Evolutionary conservation across 2,797 vertebrate genomes (phyloP).

Genomic region (Apogon talboti): DNA sequence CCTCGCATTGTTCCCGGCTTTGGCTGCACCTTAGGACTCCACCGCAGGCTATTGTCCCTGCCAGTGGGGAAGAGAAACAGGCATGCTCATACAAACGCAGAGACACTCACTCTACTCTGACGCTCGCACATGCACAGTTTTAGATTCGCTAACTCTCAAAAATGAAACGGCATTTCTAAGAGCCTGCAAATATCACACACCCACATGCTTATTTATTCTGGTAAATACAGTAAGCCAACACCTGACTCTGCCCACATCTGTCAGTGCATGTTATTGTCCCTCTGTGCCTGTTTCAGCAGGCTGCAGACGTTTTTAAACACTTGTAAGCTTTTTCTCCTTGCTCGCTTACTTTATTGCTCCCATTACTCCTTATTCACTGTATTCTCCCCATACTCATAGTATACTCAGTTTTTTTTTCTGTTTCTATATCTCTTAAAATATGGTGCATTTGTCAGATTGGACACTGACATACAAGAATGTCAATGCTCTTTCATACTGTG

Average conservation of each 20-base stretch:
- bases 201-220: background rate
- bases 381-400: too few species aligned
- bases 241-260: conserved; percentile 3
- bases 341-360: too few species aligned
- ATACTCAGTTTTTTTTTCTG: too few species aligned
- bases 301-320: background rate
- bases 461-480: too few species aligned
- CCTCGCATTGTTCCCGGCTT: conserved; percentile 53
- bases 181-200: background rate
- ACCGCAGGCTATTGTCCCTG: conserved; percentile 58
- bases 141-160: background rate
- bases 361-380: too few species aligned
- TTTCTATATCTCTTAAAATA: too few species aligned
- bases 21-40: conserved; percentile 60
- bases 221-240: conserved; percentile 14
- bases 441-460: too few species aligned
- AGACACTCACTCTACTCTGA: conserved; percentile 10
- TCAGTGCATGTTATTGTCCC: background rate
- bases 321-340: too few species aligned
- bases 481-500: too few species aligned
- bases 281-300: conserved; percentile 29
- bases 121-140: conserved; percentile 2
- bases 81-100: conserved; percentile 50
- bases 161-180: background rate
- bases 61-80: conserved; percentile 43